Percentiles rank a stretch among this genome's conserved stretches.
Conservation (phyloP, 2,797 vertebrate genomes). For the Masticophis lateralis region DNA sequence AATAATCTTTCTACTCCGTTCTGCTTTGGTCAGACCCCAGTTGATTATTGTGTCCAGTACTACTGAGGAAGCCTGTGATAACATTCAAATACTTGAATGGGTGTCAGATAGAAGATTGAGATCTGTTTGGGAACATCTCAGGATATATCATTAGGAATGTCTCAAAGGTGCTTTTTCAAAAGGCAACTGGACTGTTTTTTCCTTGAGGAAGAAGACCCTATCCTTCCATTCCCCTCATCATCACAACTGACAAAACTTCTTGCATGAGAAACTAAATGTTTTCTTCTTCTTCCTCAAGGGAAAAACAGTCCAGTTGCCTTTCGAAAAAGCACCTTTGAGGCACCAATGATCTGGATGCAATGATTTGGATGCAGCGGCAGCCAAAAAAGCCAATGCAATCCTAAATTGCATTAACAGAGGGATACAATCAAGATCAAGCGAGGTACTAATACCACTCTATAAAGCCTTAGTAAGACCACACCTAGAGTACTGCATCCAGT, state of each 20-base stretch:
- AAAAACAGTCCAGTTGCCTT: neutral
- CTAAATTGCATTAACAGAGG: too few relatives aligned
- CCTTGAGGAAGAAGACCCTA: neutral
- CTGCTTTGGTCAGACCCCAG: neutral
- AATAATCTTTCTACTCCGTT: neutral
- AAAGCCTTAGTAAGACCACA: too few relatives aligned
- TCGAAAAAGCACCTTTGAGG: neutral
- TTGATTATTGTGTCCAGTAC: neutral
- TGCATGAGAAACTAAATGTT: too few relatives aligned
- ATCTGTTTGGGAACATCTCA: neutral
- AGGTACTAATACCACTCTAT: too few relatives aligned
- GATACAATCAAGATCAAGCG: too few relatives aligned
- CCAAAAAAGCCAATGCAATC: too few relatives aligned
- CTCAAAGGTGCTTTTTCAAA: too few relatives aligned
- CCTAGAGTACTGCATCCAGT: too few relatives aligned
- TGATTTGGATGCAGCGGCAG: too few relatives aligned
- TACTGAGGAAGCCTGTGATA: neutral
- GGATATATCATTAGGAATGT: neutral
- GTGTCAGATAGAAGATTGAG: neutral
- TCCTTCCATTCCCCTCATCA: too few relatives aligned
- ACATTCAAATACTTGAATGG: neutral
- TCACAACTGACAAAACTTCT: too few relatives aligned
- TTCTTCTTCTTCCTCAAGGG: neutral
- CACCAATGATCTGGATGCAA: neutral
- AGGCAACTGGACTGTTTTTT: too few relatives aligned